Conservation (phyloP, 1,140 invertebrate species). For the Eufriesea mexicana region DNA sequence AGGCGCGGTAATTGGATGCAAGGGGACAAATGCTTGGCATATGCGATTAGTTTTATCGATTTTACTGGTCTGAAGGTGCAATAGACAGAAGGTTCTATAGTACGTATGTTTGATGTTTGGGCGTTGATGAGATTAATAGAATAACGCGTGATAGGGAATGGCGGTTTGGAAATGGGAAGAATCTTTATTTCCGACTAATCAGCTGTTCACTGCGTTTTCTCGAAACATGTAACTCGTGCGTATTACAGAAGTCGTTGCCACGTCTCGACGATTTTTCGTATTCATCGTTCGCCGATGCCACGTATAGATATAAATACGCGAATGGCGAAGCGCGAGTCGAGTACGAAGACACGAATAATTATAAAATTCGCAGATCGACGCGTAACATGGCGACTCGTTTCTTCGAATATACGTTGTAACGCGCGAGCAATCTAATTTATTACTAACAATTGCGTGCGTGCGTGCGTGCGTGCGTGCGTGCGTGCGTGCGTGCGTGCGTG, state of each 20-base stretch:
- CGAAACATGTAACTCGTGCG: neutral
- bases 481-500: neutral
- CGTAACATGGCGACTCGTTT: neutral
- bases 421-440: slow-evolving; percentile 26
- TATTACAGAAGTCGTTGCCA: neutral
- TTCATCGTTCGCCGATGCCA: neutral
- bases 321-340: neutral
- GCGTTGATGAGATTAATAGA: neutral
- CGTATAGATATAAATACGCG: neutral
- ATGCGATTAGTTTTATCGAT: slow-evolving; percentile 12
- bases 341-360: neutral
- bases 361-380: neutral
- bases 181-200: neutral
- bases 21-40: no score
- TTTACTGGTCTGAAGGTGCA: neutral
- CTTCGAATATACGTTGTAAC: neutral
- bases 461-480: neutral
- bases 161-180: no score
- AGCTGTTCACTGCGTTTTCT: neutral
- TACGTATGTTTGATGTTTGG: neutral
- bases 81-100: neutral
- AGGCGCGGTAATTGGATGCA: no score
- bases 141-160: neutral
- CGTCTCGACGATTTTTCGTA: no score
- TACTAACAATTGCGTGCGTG: neutral